Evolutionary conservation across 2,888 invertebrate species (phyloP), one percentile per base, ranked within the genome.

Genomic region (Ischnura elegans): DNA sequence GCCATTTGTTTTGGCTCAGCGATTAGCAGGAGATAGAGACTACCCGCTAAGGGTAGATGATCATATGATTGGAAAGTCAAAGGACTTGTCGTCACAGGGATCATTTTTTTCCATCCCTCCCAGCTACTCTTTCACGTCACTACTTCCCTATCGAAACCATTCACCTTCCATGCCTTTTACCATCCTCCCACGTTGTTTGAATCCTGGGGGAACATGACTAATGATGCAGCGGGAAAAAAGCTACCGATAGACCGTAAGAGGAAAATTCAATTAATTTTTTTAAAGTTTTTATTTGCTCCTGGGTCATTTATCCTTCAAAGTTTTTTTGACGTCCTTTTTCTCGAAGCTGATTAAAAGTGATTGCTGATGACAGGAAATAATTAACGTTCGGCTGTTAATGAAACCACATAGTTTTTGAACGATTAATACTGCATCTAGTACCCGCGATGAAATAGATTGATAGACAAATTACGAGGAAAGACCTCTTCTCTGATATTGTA

Each of bases 241-340:
- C 86, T 86, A 86, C 86, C 86, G 45, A 43, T 86, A 45, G 46
- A 21, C 43, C 45, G 16, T 51, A 43, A 45, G 86, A 46, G 86
- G 43, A 86, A 51, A 86, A 86, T 86, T 86, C 86, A 86, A 86
- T 86, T 86, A 86, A 43, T 86, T 86, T 86, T 86, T 76, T 29
- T 36, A 76, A 46, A 86, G 46, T 86, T 86, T 86, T 86, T 86
- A 86, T 86, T 86, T 86, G 86, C 45, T 86, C 86, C 46, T 10
- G 86, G 45, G 43, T 86, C 86, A 86, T 45, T 86, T 86, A 46
- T 21, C 46, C 76, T 36, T 76, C 76, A 76, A 76, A 76, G 76
- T 86, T 46, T 86, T 86, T 86, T 86, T n/a, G 42, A 46, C 86
- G 43, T 46, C 43, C n/a, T 46, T 86, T 86, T 86, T 45, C 46